phyloP scores from a whole-genome alignment of 2,113 vertebrate genomes.

The Sakesphorus luctuosus region DNA sequence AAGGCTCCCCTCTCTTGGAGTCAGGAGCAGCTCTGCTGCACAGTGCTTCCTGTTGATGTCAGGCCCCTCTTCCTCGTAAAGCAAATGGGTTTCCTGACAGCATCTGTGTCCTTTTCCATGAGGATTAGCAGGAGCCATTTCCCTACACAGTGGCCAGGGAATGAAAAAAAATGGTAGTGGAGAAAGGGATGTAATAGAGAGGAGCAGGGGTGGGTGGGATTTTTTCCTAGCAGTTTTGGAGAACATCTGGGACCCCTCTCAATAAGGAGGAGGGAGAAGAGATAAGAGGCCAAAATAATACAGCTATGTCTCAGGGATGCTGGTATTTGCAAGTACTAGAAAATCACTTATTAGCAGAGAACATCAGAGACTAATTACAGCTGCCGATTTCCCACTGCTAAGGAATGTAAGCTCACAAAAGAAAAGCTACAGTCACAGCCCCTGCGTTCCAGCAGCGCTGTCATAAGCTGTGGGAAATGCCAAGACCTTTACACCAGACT shows the following conservation, averaged over 20 bases:
- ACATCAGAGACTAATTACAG: constrained; percentile 56
- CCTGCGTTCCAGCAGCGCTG: neutral
- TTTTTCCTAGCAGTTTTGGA: neutral
- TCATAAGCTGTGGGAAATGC: constrained; percentile 46
- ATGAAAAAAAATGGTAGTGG: neutral
- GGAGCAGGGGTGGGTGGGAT: neutral
- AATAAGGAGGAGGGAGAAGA: neutral
- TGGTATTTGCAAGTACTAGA: neutral
- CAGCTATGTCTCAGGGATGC: neutral
- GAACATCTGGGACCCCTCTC: neutral
- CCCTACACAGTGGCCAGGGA: neutral
- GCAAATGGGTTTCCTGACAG: constrained; percentile 74
- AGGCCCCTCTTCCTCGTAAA: constrained; percentile 78
- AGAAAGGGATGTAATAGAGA: neutral
- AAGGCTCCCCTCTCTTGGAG: constrained; percentile 64
- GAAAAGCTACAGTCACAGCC: neutral
- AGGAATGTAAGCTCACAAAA: constrained; percentile 46
- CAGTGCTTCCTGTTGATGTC: constrained; percentile 84
- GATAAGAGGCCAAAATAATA: constrained; percentile 32
- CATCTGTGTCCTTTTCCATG: constrained; percentile 73
- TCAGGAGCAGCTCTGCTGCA: constrained; percentile 54
- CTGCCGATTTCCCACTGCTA: constrained; percentile 34
- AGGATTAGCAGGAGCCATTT: constrained; percentile 40
- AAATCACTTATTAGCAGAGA: constrained; percentile 44
- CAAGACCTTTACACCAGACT: constrained; percentile 55